phyloP scores from a whole-genome alignment of 2,888 invertebrate species.

The Xylota sylvarum region DNA sequence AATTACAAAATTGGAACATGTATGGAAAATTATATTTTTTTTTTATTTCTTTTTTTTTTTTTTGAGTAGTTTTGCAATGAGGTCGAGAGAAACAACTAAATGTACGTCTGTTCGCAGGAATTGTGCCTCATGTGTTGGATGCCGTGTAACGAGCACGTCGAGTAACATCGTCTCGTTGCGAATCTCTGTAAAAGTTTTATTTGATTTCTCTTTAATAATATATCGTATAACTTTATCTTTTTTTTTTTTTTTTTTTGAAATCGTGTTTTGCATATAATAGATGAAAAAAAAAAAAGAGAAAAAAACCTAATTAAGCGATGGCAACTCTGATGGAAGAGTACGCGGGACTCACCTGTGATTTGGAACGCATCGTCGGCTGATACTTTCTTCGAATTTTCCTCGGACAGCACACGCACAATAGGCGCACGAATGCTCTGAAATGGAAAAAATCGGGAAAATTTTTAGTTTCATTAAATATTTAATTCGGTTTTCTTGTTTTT shows the following conservation, averaged over 20 bases:
- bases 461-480: constrained; percentile 5
- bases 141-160: constrained; percentile 91
- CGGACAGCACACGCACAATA: constrained; percentile 95
- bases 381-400: constrained; percentile 92
- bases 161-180: constrained; percentile 92
- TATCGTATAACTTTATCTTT: neutral
- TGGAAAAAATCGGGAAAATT: constrained; percentile 84
- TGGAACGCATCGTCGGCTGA: constrained; percentile 93
- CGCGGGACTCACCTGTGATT: constrained; percentile 90
- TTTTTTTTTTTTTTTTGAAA: constrained; percentile 33
- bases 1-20: constrained; percentile 23
- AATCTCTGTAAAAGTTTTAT: constrained; percentile 89
- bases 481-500: too few species aligned
- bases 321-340: constrained; percentile 24
- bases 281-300: neutral
- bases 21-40: constrained; percentile 30
- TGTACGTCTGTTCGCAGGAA: constrained; percentile 94
- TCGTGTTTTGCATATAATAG: constrained; percentile 40
- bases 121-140: constrained; percentile 91
- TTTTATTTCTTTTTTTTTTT: neutral
- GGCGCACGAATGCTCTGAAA: constrained; percentile 96
- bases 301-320: constrained; percentile 1
- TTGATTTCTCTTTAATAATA: constrained; percentile 11
- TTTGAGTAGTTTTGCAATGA: constrained; percentile 32
- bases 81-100: constrained; percentile 86